Conservation (phyloP, 2,888 invertebrate genomes). For the Tetragonisca angustula region DNA sequence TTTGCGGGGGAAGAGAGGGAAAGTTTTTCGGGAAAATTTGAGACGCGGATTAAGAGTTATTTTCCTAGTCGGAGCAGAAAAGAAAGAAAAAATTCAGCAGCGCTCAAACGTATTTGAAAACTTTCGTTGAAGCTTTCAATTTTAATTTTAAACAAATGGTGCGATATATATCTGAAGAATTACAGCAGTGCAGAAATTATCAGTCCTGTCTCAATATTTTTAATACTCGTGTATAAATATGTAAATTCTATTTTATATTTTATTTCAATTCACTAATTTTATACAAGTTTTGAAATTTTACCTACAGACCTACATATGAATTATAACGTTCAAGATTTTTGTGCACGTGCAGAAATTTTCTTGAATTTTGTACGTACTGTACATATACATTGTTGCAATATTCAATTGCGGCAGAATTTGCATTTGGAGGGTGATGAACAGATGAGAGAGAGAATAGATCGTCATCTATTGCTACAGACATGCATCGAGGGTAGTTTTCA, state of each 20-base stretch:
- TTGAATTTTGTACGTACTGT: too few relatives aligned
- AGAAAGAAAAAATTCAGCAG: background rate
- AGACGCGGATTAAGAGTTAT: background rate
- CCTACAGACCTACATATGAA: background rate
- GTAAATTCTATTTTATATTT: too few relatives aligned
- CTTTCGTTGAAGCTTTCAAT: too few relatives aligned
- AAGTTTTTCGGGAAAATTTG: background rate
- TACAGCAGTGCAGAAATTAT: too few relatives aligned
- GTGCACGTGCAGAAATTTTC: fast-evolving
- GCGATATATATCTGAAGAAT: too few relatives aligned
- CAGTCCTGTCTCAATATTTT: too few relatives aligned
- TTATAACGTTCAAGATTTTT: background rate
- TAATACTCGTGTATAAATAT: too few relatives aligned
- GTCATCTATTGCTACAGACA: slow-evolving; percentile 37
- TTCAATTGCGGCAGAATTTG: background rate
- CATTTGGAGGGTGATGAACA: slow-evolving; percentile 31
- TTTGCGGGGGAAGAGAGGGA: background rate
- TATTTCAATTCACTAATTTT: too few relatives aligned
- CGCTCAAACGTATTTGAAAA: too few relatives aligned
- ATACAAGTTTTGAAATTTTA: fast-evolving
- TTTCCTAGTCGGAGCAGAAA: background rate
- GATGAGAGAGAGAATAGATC: slow-evolving; percentile 52
- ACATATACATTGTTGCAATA: background rate
- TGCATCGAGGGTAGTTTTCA: slow-evolving; percentile 44
- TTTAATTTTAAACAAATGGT: too few relatives aligned